phyloP scores from a whole-genome alignment of 2,797 vertebrate species.

The Anolis apletophallus region DNA sequence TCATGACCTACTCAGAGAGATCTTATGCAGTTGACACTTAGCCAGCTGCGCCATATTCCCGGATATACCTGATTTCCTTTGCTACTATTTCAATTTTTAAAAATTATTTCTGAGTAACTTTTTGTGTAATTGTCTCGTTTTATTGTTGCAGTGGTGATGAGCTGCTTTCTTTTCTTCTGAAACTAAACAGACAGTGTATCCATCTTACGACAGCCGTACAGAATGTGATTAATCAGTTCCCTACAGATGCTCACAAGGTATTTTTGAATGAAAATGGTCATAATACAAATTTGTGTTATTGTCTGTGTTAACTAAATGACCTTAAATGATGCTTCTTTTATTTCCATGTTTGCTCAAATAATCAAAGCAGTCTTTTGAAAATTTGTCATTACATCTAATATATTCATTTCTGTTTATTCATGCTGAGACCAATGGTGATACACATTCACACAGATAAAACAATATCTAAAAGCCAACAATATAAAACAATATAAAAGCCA shows the following conservation, averaged over 20 bases:
- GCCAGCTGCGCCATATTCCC: too few relatives aligned
- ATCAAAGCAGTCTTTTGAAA: neutral
- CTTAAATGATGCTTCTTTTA: neutral
- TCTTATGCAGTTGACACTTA: too few relatives aligned
- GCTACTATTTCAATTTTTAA: neutral
- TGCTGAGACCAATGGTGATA: too few relatives aligned
- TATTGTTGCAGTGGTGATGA: slow-evolving; percentile 85
- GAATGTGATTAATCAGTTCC: slow-evolving; percentile 83
- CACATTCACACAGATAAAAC: too few relatives aligned
- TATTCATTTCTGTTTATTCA: too few relatives aligned
- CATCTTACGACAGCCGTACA: slow-evolving; percentile 86
- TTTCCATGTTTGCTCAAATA: neutral
- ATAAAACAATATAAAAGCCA: too few relatives aligned
- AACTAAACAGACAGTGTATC: slow-evolving; percentile 86
- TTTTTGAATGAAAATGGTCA: slow-evolving; percentile 43
- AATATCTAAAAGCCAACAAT: too few relatives aligned
- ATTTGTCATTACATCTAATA: neutral
- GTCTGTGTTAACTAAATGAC: neutral
- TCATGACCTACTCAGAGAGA: too few relatives aligned
- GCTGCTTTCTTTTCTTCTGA: slow-evolving; percentile 87
- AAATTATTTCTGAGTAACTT: slow-evolving; percentile 34
- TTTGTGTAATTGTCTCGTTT: slow-evolving; percentile 25
- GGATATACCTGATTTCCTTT: neutral
- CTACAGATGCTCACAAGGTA: slow-evolving; percentile 88
- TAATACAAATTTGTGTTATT: neutral